Evolutionary conservation across 2,888 invertebrate species (phyloP).

Genomic region (Mesoligia furuncula): DNA sequence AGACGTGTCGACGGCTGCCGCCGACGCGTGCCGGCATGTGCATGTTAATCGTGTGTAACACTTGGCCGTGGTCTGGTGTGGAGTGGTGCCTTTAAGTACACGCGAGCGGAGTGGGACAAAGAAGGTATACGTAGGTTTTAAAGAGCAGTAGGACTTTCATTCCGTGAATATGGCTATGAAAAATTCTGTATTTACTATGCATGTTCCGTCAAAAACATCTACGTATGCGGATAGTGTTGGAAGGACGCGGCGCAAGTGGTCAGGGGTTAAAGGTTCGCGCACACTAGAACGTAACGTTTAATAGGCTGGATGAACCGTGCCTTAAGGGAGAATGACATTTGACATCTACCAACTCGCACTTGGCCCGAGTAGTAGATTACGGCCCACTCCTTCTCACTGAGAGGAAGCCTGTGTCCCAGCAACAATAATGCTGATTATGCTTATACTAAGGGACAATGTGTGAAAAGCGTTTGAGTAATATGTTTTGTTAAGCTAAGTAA

Average conservation of each 20-base stretch:
- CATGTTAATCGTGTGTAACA: not conserved
- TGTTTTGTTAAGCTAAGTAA: not conserved
- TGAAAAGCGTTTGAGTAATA: not conserved
- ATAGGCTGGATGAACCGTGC: constrained; percentile 1
- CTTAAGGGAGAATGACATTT: too few relatives aligned
- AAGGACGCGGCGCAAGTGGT: not conserved
- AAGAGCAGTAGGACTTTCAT: not conserved
- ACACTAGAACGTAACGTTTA: constrained; percentile 11
- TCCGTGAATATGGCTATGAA: not conserved
- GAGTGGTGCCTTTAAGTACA: not conserved
- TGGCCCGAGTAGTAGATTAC: too few relatives aligned
- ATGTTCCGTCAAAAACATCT: constrained; percentile 7
- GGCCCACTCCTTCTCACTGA: too few relatives aligned
- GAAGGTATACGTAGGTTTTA: not conserved
- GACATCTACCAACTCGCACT: too few relatives aligned
- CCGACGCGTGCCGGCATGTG: not conserved
- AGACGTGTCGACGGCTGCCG: not conserved
- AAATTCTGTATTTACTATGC: not conserved
- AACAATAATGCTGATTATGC: too few relatives aligned
- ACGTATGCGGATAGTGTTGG: constrained; percentile 19
- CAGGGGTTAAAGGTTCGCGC: not conserved
- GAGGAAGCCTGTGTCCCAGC: too few relatives aligned
- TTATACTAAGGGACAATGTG: not conserved
- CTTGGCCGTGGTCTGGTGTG: not conserved
- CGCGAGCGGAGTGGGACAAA: too few relatives aligned